Conservation (phyloP, 2,113 vertebrate genomes). For the Ramphastos sulfuratus region DNA sequence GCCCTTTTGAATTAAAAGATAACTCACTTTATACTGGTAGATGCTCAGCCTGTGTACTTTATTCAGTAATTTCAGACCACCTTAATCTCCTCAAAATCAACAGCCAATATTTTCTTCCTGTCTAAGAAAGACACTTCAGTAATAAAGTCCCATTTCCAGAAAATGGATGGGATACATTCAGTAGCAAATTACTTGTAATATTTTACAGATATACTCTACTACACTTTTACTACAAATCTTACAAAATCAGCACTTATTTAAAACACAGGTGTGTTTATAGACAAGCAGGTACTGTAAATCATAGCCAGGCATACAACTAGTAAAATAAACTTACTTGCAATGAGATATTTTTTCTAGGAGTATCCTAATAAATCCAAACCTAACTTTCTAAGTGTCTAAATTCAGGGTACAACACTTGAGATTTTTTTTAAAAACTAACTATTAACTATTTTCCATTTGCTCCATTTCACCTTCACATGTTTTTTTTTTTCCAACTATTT, state of each 20-base stretch:
- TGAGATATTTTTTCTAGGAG: constrained; percentile 17
- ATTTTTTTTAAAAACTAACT: neutral
- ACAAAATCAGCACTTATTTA: constrained; percentile 58
- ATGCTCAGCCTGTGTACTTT: constrained; percentile 43
- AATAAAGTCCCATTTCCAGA: constrained; percentile 47
- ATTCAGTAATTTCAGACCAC: constrained; percentile 60
- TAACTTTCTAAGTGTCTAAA: neutral
- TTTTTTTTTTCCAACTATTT: too few relatives aligned
- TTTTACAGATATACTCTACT: constrained; percentile 59
- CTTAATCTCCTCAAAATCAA: constrained; percentile 59
- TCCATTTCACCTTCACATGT: neutral
- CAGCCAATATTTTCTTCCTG: constrained; percentile 36
- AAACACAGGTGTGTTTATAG: constrained; percentile 33
- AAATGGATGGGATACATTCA: constrained; percentile 35
- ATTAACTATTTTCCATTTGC: neutral
- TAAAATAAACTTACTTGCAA: constrained; percentile 55
- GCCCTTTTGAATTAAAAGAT: constrained; percentile 62
- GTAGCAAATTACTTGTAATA: constrained; percentile 46
- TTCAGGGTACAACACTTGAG: constrained; percentile 2
- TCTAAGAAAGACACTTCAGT: constrained; percentile 4
- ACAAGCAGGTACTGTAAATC: constrained; percentile 42
- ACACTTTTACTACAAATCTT: constrained; percentile 53
- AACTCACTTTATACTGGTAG: constrained; percentile 35
- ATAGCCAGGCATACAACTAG: constrained; percentile 17
- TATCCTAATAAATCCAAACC: constrained; percentile 46